Percentiles rank a stretch among this genome's conserved stretches.
These are phyloP conservation scores for Falco berigora DNA, from an alignment of 2,797 vertebrate species.

Conservation along the genomic window DNA sequence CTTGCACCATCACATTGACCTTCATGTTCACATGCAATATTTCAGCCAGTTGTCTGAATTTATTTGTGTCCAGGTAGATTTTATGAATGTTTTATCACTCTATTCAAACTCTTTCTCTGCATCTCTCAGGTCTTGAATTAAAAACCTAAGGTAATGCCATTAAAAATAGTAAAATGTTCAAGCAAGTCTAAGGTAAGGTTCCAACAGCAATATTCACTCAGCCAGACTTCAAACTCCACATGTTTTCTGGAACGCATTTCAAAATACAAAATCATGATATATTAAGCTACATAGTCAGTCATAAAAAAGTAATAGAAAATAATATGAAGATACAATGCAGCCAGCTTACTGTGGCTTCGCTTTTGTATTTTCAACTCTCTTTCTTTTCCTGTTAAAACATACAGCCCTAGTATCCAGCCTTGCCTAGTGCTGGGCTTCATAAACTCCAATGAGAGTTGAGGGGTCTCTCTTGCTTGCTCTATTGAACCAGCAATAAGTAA, in stretches of 20 bases:
- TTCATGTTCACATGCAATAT: neutral
- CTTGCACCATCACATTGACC: neutral
- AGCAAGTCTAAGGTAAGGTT: conserved; percentile 10
- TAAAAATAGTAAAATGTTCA: conserved; percentile 19
- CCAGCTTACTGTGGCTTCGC: neutral
- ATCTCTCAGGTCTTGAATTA: neutral
- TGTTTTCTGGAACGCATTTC: conserved; percentile 13
- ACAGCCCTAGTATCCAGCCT: neutral
- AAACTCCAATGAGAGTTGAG: neutral
- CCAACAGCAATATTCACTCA: conserved; percentile 41
- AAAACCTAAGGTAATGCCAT: neutral
- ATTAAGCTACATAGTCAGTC: neutral
- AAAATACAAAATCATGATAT: neutral
- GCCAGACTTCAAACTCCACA: neutral
- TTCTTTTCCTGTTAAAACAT: neutral
- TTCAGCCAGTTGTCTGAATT: neutral
- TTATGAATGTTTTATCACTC: neutral
- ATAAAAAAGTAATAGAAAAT: conserved; percentile 20
- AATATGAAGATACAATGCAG: neutral
- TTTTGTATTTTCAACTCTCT: neutral
- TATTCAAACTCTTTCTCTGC: neutral
- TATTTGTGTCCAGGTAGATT: neutral
- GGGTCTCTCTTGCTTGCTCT: neutral
- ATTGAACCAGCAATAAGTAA: neutral
- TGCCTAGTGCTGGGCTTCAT: neutral